Percentiles rank a stretch among this genome's conserved stretches.
Evolutionary conservation across 2,888 invertebrate species (phyloP).

Genomic region (Chironomus riparius): DNA sequence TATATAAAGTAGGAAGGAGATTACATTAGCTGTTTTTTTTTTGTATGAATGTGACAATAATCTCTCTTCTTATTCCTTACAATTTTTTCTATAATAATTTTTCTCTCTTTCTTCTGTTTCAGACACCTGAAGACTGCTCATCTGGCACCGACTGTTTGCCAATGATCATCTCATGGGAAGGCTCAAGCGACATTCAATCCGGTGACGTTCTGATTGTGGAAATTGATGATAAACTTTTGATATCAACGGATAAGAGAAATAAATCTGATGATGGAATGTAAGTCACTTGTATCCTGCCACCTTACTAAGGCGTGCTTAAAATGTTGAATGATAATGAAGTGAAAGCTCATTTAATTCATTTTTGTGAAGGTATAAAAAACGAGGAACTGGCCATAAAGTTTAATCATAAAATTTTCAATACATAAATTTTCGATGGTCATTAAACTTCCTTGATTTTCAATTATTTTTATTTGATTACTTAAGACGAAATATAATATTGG

Average conservation of each 20-base stretch:
- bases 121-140: constrained; percentile 40
- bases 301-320: neutral
- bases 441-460: too few species aligned
- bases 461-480: neutral
- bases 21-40: neutral
- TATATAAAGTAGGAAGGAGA: neutral
- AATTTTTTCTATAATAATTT: neutral
- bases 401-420: too few species aligned
- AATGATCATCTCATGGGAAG: constrained; percentile 56
- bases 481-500: too few species aligned
- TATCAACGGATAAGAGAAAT: constrained; percentile 36
- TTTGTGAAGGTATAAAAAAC: too few species aligned
- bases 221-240: constrained; percentile 54
- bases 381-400: too few species aligned
- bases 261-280: constrained; percentile 8
- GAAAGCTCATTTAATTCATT: too few species aligned
- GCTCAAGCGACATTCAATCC: constrained; percentile 58
- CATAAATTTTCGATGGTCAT: too few species aligned
- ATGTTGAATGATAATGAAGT: too few species aligned
- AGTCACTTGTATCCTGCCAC: neutral
- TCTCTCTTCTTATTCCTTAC: constrained; percentile 11
- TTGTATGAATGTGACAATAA: neutral
- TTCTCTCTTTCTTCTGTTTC: constrained; percentile 29
- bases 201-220: constrained; percentile 63
- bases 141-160: constrained; percentile 48